phyloP scores from a whole-genome alignment of 35 echinoderm and acorn worm species.

The Chiridota heheva region DNA sequence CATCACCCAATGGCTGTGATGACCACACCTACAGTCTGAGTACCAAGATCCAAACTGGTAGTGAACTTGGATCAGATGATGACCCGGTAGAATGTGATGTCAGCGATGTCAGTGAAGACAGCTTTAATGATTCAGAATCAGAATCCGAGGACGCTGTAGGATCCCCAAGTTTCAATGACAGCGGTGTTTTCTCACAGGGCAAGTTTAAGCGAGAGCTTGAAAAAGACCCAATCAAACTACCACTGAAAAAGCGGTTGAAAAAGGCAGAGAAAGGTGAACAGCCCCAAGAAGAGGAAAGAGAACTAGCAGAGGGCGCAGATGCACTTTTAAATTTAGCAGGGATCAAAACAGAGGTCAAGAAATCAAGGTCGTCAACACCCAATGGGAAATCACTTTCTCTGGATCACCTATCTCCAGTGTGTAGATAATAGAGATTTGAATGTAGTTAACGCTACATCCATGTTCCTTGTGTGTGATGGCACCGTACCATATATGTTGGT shows the following conservation, averaged over 20 bases:
- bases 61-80: constrained; percentile 51
- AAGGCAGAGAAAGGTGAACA: not conserved
- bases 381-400: constrained; percentile 7
- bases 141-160: constrained; percentile 55
- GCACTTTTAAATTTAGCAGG: constrained; percentile 79
- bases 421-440: too few species aligned
- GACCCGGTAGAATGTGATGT: constrained; percentile 88
- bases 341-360: constrained; percentile 70
- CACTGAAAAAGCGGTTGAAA: constrained; percentile 68
- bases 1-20: constrained; percentile 50
- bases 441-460: too few species aligned
- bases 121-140: constrained; percentile 43
- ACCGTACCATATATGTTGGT: too few species aligned
- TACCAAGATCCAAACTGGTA: constrained; percentile 39
- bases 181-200: constrained; percentile 44
- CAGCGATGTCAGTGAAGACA: constrained; percentile 75
- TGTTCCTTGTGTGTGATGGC: too few species aligned
- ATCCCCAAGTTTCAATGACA: constrained; percentile 58
- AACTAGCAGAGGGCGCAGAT: constrained; percentile 72
- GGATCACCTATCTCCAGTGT: constrained; percentile 23
- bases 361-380: not conserved
- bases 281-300: constrained; percentile 33
- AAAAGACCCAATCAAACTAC: constrained; percentile 23
- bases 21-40: constrained; percentile 94
- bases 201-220: constrained; percentile 26